Conservation (phyloP, 92 coral and sea anemone species). For the Heteractis magnifica region DNA sequence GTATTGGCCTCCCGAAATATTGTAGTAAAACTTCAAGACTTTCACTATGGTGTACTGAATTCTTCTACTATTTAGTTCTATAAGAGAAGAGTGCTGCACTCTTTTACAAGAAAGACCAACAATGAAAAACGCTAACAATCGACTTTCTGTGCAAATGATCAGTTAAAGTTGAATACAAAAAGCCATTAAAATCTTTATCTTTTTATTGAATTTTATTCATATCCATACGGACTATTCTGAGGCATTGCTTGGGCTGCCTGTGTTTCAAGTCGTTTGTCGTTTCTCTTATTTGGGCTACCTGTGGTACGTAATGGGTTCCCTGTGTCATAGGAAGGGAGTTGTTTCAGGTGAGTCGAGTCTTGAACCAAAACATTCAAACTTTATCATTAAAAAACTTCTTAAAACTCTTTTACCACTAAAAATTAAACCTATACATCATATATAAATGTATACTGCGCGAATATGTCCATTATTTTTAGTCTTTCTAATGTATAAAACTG, state of each 20-base stretch:
- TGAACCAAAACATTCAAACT: not conserved
- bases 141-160: too few relatives aligned
- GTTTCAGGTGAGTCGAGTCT: not conserved
- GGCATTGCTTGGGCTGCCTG: too few relatives aligned
- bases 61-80: too few relatives aligned
- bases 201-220: not conserved
- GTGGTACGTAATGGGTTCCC: not conserved
- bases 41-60: too few relatives aligned
- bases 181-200: too few relatives aligned
- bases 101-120: too few relatives aligned
- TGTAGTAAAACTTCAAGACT: too few relatives aligned
- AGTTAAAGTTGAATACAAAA: too few relatives aligned
- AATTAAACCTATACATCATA: not conserved
- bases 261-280: not conserved
- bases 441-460: not conserved
- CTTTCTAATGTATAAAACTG: not conserved
- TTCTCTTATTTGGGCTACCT: not conserved
- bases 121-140: too few relatives aligned
- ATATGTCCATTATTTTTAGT: not conserved
- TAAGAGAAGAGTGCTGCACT: too few relatives aligned
- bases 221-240: not conserved
- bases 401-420: not conserved
- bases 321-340: not conserved
- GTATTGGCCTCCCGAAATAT: too few relatives aligned
- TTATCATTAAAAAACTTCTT: not conserved